Evolutionary conservation across 2,888 invertebrate genomes (phyloP).

Genomic region (Pherbina coryleti): DNA sequence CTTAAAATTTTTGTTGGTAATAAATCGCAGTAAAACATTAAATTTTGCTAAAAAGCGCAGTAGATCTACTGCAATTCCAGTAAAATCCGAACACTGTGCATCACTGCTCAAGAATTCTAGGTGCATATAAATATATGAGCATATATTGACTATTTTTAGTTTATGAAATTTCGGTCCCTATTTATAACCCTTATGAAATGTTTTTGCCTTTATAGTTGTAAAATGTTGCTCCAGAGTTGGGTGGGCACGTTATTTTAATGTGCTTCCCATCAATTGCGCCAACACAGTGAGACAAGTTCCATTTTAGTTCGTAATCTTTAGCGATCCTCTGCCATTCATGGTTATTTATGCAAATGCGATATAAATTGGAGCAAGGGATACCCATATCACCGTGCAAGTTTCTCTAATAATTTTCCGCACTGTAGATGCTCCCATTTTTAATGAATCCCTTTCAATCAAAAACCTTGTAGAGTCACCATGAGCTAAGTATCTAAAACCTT

Average conservation of each 20-base stretch:
- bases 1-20: no score
- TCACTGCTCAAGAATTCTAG: no score
- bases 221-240: slow-evolving; percentile 24
- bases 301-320: slow-evolving; percentile 9
- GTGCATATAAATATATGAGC: no score
- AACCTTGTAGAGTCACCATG: neutral
- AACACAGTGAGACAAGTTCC: slow-evolving; percentile 32
- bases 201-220: slow-evolving; percentile 31
- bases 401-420: neutral
- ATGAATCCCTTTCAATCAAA: neutral
- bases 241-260: slow-evolving; percentile 15
- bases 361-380: neutral
- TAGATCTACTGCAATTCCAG: no score
- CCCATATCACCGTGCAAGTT: neutral
- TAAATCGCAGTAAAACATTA: no score
- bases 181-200: no score
- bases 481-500: no score
- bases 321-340: slow-evolving; percentile 27
- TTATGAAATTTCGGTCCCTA: no score
- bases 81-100: no score
- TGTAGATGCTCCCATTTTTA: neutral
- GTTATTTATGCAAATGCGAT: neutral
- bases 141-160: no score
- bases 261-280: slow-evolving; percentile 31
- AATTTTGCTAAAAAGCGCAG: no score